Evolutionary conservation across 1,140 invertebrate genomes (phyloP).

Genomic region (Trichonephila inaurata): DNA sequence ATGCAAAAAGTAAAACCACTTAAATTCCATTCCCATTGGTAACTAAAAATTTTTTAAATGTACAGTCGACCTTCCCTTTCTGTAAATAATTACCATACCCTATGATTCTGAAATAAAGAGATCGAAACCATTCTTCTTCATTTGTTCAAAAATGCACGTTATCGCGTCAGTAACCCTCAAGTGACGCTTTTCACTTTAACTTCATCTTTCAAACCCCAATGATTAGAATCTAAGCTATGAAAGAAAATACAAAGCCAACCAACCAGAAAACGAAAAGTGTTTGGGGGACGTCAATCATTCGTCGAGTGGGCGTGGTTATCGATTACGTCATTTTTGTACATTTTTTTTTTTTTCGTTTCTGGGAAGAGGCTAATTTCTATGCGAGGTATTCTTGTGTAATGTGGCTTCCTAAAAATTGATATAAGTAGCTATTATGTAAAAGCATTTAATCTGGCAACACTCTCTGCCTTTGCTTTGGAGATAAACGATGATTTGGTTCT

Average conservation of each 20-base stretch:
- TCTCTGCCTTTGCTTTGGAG: neutral
- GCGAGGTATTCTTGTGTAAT: neutral
- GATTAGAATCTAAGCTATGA: conserved; percentile 15
- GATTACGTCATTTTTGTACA: conserved; percentile 34
- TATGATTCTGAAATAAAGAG: neutral
- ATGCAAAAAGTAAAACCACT: neutral
- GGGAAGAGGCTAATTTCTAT: conserved; percentile 46
- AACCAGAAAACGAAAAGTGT: conserved; percentile 48
- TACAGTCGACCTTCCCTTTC: neutral
- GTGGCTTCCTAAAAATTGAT: neutral
- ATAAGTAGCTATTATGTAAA: conserved; percentile 59
- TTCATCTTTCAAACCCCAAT: conserved; percentile 5
- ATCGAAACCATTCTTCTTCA: conserved; percentile 26
- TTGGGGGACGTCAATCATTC: conserved; percentile 56
- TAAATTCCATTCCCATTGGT: neutral
- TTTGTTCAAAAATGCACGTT: conserved; percentile 32
- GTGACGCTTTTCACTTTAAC: neutral
- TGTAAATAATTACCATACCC: neutral
- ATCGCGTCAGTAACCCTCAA: conserved; percentile 35
- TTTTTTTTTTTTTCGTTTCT: neutral
- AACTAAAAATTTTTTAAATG: neutral
- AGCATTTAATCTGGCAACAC: conserved; percentile 61
- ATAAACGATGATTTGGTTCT: conserved; percentile 16
- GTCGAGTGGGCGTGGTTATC: conserved; percentile 26
- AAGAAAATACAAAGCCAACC: conserved; percentile 45